These are phyloP conservation scores for Plebejus argus DNA, from an alignment of 2,888 invertebrate genomes.

Conservation along the genomic window DNA sequence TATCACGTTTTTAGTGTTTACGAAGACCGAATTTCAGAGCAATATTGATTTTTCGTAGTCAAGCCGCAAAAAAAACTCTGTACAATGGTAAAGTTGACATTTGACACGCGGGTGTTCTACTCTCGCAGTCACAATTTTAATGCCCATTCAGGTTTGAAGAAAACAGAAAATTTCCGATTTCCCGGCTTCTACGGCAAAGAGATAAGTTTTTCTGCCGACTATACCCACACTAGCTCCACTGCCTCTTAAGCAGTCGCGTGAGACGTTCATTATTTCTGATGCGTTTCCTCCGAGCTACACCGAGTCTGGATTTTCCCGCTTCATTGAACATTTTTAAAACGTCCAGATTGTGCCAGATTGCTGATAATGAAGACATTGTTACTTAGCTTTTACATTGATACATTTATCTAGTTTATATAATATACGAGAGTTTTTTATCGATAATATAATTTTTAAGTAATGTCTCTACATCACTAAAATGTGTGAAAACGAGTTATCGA, in stretches of 20 bases:
- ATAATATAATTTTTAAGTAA: not conserved
- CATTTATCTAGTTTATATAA: too few species aligned
- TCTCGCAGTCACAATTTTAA: too few species aligned
- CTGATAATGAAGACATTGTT: not conserved
- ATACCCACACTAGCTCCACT: not conserved
- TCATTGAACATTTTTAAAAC: constrained; percentile 8
- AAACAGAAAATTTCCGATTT: too few species aligned
- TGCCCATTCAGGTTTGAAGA: too few species aligned
- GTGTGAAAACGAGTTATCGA: too few species aligned
- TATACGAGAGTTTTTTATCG: not conserved
- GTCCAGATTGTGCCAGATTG: not conserved
- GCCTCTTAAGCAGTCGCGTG: constrained; percentile 21
- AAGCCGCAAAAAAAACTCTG: too few species aligned
- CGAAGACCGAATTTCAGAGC: too few species aligned
- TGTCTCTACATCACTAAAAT: not conserved
- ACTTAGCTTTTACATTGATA: not conserved
- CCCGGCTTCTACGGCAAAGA: too few species aligned
- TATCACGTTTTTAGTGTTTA: too few species aligned
- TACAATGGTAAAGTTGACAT: too few species aligned
- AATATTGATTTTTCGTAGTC: too few species aligned
- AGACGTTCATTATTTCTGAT: constrained; percentile 30
- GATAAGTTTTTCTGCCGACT: not conserved
- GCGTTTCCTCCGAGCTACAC: constrained; percentile 7
- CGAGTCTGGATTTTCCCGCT: not conserved
- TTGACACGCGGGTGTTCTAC: too few species aligned